Conservation (phyloP, 2,888 invertebrate species). For the Chaitophorus viminalis region DNA sequence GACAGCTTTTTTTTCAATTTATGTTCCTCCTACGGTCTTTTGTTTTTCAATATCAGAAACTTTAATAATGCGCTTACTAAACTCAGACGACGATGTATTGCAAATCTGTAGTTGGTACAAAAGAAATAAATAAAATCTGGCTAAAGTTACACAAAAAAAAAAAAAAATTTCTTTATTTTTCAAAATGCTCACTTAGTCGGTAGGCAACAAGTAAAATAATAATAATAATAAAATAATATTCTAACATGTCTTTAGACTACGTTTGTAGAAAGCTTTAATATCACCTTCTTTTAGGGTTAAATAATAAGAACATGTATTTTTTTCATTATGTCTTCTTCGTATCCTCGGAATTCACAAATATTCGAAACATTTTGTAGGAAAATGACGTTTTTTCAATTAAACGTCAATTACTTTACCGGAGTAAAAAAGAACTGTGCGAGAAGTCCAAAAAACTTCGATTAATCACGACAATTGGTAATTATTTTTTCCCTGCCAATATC, state of each 20-base stretch:
- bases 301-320: background rate
- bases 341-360: background rate
- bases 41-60: conserved; percentile 23
- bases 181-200: background rate
- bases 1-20: conserved; percentile 23
- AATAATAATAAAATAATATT: background rate
- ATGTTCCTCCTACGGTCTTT: background rate
- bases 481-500: background rate
- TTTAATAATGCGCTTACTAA: conserved; percentile 25
- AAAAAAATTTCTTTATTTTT: background rate
- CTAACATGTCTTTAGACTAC: background rate
- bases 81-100: background rate
- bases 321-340: background rate
- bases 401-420: background rate
- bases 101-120: background rate
- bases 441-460: conserved; percentile 5
- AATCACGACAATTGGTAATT: background rate
- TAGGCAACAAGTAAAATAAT: too few species aligned
- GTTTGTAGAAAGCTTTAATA: background rate
- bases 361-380: background rate
- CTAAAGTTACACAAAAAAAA: background rate
- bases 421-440: background rate
- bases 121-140: background rate
- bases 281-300: background rate
- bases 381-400: background rate